Conservation (phyloP, 2,888 invertebrate genomes). For the Drosophila monieri region DNA sequence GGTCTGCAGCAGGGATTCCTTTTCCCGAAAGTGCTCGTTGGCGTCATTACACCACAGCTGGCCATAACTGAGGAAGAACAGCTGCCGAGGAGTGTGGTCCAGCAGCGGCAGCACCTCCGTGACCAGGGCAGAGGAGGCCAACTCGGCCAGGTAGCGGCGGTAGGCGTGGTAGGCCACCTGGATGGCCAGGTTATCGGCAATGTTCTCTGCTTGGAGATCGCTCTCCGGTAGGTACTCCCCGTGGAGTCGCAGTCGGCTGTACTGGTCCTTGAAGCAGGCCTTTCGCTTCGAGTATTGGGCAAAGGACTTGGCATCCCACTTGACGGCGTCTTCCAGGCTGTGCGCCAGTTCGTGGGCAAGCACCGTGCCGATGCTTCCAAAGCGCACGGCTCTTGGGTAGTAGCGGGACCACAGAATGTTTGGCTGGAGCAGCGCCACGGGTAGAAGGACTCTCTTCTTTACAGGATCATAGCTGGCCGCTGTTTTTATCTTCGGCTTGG, state of each 20-base stretch:
- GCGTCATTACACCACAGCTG: conserved; percentile 80
- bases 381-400: conserved; percentile 80
- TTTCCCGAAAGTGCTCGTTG: conserved; percentile 68
- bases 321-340: conserved; percentile 69
- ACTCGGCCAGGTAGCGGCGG: conserved; percentile 57
- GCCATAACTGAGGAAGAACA: conserved; percentile 80
- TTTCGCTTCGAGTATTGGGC: conserved; percentile 65
- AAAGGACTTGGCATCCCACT: conserved; percentile 73
- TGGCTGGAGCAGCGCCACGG: conserved; percentile 76
- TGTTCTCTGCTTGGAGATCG: conserved; percentile 76
- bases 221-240: conserved; percentile 70
- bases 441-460: conserved; percentile 70
- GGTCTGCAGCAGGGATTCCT: conserved; percentile 65
- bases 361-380: conserved; percentile 74
- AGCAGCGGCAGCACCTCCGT: conserved; percentile 75
- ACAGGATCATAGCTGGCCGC: conserved; percentile 56
- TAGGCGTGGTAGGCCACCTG: conserved; percentile 80
- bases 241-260: conserved; percentile 69
- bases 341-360: conserved; percentile 79
- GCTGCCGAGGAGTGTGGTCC: conserved; percentile 66
- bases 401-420: conserved; percentile 78
- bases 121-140: conserved; percentile 37
- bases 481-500: conserved; percentile 15
- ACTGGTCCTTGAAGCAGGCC: conserved; percentile 77
- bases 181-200: conserved; percentile 81